Percentiles rank a stretch among this genome's conserved stretches.
Evolutionary conservation across 2,113 vertebrate genomes (phyloP).

Genomic region (Neoarius graeffei): DNA sequence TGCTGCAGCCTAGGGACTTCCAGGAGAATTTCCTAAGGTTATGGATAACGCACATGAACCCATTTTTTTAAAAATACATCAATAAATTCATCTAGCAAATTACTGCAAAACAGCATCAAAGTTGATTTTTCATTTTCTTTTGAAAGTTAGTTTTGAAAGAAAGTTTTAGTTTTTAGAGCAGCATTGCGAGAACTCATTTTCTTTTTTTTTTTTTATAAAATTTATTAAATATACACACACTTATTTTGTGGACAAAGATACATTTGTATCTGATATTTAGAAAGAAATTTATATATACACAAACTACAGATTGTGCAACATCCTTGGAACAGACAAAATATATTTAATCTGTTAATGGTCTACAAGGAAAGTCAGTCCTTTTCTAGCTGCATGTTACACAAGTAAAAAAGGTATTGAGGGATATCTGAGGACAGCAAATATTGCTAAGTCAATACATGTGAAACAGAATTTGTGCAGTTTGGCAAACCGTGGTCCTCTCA

Average conservation of each 20-base stretch:
- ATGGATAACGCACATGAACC: not conserved
- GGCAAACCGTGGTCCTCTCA: not conserved
- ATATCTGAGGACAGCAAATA: not conserved
- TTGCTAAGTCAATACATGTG: not conserved
- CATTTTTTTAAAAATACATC: not conserved
- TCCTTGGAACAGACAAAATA: not conserved
- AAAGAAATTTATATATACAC: not conserved
- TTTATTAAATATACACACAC: no score
- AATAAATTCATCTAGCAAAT: not conserved
- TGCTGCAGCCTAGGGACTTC: conserved; percentile 85
- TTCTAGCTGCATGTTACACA: not conserved
- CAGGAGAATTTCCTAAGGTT: conserved; percentile 82
- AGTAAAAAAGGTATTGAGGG: not conserved
- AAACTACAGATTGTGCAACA: not conserved
- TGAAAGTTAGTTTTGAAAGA: not conserved
- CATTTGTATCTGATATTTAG: not conserved
- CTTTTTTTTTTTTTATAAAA: not conserved
- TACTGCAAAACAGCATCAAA: not conserved
- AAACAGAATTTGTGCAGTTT: not conserved
- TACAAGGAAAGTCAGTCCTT: not conserved
- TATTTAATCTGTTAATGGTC: not conserved
- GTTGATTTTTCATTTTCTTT: not conserved
- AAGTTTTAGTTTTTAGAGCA: not conserved
- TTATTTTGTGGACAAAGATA: not conserved
- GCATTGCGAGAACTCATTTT: not conserved